Conservation (phyloP, 2,888 invertebrate species). For the Nemoura dubitans region DNA sequence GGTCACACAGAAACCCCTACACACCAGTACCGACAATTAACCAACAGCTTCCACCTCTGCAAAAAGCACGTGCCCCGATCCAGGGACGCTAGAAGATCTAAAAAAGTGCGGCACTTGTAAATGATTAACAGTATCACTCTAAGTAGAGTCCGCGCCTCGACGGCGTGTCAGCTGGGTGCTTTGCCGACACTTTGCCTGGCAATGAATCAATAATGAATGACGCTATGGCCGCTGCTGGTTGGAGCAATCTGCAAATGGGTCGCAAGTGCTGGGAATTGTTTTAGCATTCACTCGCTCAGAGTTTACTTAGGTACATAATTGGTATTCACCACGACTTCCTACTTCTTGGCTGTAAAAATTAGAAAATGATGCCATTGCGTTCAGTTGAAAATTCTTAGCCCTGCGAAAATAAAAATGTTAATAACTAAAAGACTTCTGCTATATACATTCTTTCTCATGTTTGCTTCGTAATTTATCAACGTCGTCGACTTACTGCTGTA, state of each 20-base stretch:
- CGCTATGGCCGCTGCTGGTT: background rate
- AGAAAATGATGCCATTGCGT: no score
- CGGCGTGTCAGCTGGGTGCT: background rate
- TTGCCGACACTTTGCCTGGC: background rate
- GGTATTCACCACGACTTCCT: no score
- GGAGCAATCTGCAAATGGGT: background rate
- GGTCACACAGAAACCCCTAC: background rate
- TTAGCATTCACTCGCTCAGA: background rate
- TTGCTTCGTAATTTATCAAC: no score
- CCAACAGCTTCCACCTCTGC: background rate
- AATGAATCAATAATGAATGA: slow-evolving; percentile 5
- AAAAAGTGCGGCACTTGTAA: background rate
- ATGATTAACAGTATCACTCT: background rate
- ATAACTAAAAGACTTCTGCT: no score
- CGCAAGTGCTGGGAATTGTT: background rate
- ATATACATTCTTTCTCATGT: no score
- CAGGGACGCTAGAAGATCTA: background rate
- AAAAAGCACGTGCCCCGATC: background rate
- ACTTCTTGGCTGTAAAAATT: no score
- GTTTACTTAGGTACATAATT: no score
- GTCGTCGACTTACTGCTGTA: no score
- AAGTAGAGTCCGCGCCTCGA: background rate
- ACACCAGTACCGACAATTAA: background rate
- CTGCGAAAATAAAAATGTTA: no score
- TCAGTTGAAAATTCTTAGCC: no score